Conservation (phyloP, 2,888 invertebrate genomes). For the Microplitis manilae region DNA sequence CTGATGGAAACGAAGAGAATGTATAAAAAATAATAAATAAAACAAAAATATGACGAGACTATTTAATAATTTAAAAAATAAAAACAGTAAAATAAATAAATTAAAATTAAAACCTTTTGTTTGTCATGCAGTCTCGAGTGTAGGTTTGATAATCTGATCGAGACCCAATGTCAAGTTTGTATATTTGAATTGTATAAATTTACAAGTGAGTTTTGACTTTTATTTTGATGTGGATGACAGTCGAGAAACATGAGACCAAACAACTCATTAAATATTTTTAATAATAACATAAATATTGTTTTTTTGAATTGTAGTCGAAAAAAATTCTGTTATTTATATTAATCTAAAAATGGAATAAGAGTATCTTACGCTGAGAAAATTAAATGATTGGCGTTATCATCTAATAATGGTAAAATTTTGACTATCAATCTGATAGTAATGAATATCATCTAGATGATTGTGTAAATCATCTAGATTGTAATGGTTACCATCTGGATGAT, state of each 20-base stretch:
- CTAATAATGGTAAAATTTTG: too few relatives aligned
- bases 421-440: too few relatives aligned
- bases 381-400: too few relatives aligned
- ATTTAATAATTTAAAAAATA: background rate
- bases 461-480: too few relatives aligned
- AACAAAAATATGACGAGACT: background rate
- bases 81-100: background rate
- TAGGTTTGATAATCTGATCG: slow-evolving; percentile 55
- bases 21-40: background rate
- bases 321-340: too few relatives aligned
- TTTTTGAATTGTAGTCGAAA: background rate
- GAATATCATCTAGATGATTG: too few relatives aligned
- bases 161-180: slow-evolving; percentile 8
- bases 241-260: too few relatives aligned
- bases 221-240: background rate
- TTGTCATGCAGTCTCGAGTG: background rate
- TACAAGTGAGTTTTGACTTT: slow-evolving; percentile 6
- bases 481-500: too few relatives aligned
- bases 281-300: background rate
- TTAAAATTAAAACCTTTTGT: background rate
- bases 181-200: slow-evolving; percentile 45
- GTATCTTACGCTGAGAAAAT: too few relatives aligned
- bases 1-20: too few relatives aligned
- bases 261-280: too few relatives aligned
- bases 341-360: too few relatives aligned